Evolutionary conservation across 2,797 vertebrate species (phyloP).

Genomic region (Merluccius polli): DNA sequence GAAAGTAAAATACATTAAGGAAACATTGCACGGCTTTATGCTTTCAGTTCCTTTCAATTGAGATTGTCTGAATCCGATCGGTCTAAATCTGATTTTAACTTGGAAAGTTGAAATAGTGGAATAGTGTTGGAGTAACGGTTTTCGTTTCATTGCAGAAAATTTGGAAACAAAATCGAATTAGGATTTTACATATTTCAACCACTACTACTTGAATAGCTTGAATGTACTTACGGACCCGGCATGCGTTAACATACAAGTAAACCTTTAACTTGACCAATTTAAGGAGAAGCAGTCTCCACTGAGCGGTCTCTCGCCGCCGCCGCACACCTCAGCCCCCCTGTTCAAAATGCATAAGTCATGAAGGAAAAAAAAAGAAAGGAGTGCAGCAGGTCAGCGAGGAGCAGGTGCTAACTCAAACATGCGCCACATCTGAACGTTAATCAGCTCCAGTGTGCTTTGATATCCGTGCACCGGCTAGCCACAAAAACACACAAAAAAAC

Average conservation of each 20-base stretch:
- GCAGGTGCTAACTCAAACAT: constrained; percentile 47
- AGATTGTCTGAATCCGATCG: background rate
- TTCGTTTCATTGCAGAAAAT: background rate
- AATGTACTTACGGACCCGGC: background rate
- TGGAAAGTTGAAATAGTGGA: background rate
- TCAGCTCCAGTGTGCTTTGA: constrained; percentile 53
- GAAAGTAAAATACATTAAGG: background rate
- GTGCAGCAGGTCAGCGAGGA: constrained; percentile 55
- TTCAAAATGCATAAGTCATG: constrained; percentile 57
- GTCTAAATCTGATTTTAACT: background rate
- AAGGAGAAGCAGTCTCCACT: background rate
- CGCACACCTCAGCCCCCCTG: background rate
- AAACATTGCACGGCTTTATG: constrained; percentile 37
- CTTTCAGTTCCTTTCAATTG: background rate
- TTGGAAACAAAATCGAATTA: background rate
- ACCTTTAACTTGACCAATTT: background rate
- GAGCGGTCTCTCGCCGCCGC: background rate
- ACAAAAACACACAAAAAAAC: background rate
- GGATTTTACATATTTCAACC: background rate
- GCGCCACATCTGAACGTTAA: constrained; percentile 66
- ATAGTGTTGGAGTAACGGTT: background rate
- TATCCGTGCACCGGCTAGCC: constrained; percentile 29
- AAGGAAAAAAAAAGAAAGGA: constrained; percentile 55
- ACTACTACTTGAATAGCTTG: background rate
- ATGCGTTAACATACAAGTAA: background rate